Base-by-base conservation (phyloP, 2,888 invertebrate species). In the Mesopsocus fuscifrons region DNA sequence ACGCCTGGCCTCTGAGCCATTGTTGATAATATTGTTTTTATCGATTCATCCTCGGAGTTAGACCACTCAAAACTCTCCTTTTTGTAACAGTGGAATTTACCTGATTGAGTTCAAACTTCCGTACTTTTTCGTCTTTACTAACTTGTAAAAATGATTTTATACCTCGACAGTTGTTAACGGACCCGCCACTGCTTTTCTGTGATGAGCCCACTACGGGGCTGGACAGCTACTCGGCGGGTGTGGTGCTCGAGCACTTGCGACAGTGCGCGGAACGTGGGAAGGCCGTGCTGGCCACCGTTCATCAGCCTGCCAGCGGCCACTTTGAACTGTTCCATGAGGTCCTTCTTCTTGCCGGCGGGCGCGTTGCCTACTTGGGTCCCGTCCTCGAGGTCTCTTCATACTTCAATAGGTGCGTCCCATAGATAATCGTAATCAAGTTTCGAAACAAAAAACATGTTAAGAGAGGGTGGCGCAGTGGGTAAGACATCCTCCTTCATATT, bases 161-260 rank as follows among this genome's bases (percentile, higher is more conserved):
- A n/a, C n/a, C n/a, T n/a, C n/a, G n/a, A n/a, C 58, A 84, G 83
- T 67, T 89, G 8, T 65, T 92, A 43, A 87, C 81, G 42, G 84
- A 92, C 57, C 92, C 92, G 1, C 75, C 78, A 2, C 71, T 94
- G 44, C 61, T 94, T 42, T 91, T 92, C 62, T 89, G 89, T 58
- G 92, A 94, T 55, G 94, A 94, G 57, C 89, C 89, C 0, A 92
- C 91, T 0, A 87, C 88, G 0, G 89, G 92, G 0, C 61, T 94
- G 42, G 94, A 94, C 60, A 87, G 88, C 51, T 91, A 74, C 60
- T 85, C 78, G 56, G 89, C 94, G 0, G 74, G 75, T 48, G 72
- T 75, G 13, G 82, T 92, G 1, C 74, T 88, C 8, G 71, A 74
- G 48, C 73, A 77, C 0, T 62, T 84, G 22, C 66, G 72, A 32